Evolutionary conservation across 2,797 vertebrate species (phyloP).

Genomic region (Poeciliopsis gracilis): DNA sequence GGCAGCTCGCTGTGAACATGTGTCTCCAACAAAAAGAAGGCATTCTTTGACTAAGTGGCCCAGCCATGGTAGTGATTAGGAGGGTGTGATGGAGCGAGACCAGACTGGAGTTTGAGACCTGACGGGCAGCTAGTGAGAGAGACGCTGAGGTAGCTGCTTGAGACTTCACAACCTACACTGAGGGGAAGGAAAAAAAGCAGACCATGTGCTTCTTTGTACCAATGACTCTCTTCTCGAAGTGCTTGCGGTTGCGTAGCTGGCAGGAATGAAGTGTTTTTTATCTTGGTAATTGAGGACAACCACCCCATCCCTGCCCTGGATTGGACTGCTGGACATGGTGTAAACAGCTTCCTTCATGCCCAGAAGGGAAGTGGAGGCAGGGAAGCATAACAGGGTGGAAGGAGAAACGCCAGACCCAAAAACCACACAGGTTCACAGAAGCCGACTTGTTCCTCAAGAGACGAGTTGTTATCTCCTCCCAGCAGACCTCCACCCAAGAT

Average conservation of each 20-base stretch:
- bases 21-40: constrained; percentile 66
- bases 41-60: constrained; percentile 70
- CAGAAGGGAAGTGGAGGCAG: constrained; percentile 59
- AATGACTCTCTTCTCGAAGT: constrained; percentile 45
- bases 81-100: constrained; percentile 70
- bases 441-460: constrained; percentile 35
- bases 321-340: constrained; percentile 55
- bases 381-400: constrained; percentile 66
- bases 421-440: constrained; percentile 31
- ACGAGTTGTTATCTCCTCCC: constrained; percentile 56
- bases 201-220: constrained; percentile 65
- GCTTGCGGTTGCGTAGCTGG: constrained; percentile 40
- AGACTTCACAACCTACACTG: constrained; percentile 50
- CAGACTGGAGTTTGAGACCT: constrained; percentile 56
- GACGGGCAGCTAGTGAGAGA: constrained; percentile 39
- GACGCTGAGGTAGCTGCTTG: constrained; percentile 54
- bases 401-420: constrained; percentile 41
- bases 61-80: constrained; percentile 72
- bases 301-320: constrained; percentile 59
- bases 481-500: constrained; percentile 66
- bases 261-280: constrained; percentile 65
- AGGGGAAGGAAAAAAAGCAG: constrained; percentile 60
- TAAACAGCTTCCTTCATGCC: constrained; percentile 63
- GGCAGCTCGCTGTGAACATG: constrained; percentile 55
- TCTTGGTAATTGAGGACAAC: constrained; percentile 81